Evolutionary conservation across 2,888 invertebrate genomes (phyloP).

Genomic region (Noctua fimbriata): DNA sequence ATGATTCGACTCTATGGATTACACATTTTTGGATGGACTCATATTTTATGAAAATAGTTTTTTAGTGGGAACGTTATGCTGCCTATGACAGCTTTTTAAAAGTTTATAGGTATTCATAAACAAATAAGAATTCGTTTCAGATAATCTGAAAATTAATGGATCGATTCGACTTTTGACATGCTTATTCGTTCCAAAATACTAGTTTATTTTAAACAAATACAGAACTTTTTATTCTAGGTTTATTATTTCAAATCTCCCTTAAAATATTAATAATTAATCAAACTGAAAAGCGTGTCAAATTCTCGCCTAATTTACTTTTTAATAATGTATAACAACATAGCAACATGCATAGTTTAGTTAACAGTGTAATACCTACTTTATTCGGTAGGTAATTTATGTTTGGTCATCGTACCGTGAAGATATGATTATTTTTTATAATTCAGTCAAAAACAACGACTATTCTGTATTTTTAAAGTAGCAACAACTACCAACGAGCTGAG

Average conservation of each 20-base stretch:
- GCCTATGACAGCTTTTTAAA: neutral
- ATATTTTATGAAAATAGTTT: neutral
- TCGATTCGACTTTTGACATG: neutral
- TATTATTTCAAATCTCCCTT: neutral
- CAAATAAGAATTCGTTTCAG: neutral
- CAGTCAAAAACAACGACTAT: neutral
- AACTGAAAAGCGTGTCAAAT: neutral
- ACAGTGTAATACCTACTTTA: slow-evolving; percentile 22
- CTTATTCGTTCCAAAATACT: neutral
- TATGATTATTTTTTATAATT: slow-evolving; percentile 22
- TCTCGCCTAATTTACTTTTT: neutral
- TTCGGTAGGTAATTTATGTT: slow-evolving; percentile 16
- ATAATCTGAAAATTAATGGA: slow-evolving; percentile 6
- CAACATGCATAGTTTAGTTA: slow-evolving; percentile 10
- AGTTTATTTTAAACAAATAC: neutral
- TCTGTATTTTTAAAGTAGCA: neutral
- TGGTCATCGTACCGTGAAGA: slow-evolving; percentile 43
- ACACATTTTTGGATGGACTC: neutral
- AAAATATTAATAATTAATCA: neutral
- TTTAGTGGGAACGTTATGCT: neutral
- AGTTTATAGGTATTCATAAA: neutral
- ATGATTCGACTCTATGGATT: neutral
- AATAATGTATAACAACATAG: slow-evolving; percentile 13
- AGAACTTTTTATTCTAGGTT: neutral
- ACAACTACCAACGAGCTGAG: neutral